Conservation (phyloP, 2,113 vertebrate species). For the Corvus cornix region DNA sequence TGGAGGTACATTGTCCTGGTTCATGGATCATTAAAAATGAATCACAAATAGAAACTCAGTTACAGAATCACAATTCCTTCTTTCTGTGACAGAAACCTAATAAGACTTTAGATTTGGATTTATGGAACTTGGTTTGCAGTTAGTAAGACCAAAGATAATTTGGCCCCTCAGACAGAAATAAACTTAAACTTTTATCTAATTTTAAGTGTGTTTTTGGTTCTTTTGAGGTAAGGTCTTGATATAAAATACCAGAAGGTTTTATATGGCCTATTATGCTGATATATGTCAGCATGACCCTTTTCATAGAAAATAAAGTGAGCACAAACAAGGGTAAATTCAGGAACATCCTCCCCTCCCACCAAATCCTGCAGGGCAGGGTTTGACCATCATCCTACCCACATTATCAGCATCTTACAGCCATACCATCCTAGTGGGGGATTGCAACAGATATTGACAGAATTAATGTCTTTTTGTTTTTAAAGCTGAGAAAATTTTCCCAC, state of each 20-base stretch:
- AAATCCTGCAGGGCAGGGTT: not conserved
- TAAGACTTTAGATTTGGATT: not conserved
- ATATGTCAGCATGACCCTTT: not conserved
- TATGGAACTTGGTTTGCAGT: not conserved
- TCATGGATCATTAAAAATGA: not conserved
- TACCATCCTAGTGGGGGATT: not conserved
- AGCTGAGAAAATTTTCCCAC: not conserved
- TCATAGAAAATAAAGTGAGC: not conserved
- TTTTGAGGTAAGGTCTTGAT: not conserved
- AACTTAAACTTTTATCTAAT: not conserved
- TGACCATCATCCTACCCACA: not conserved
- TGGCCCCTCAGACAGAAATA: not conserved
- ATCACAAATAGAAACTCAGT: not conserved
- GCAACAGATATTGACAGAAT: not conserved
- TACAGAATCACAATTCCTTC: not conserved
- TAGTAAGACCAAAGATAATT: not conserved
- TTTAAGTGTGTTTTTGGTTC: not conserved
- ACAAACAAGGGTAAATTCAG: not conserved
- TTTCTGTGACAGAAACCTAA: not conserved
- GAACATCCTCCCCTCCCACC: not conserved
- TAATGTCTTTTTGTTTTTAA: not conserved
- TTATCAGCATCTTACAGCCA: not conserved
- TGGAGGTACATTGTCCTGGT: not conserved
- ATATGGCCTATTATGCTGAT: not conserved
- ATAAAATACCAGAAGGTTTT: not conserved